Conservation (phyloP, 2,113 vertebrate genomes). For the Uria aalge region DNA sequence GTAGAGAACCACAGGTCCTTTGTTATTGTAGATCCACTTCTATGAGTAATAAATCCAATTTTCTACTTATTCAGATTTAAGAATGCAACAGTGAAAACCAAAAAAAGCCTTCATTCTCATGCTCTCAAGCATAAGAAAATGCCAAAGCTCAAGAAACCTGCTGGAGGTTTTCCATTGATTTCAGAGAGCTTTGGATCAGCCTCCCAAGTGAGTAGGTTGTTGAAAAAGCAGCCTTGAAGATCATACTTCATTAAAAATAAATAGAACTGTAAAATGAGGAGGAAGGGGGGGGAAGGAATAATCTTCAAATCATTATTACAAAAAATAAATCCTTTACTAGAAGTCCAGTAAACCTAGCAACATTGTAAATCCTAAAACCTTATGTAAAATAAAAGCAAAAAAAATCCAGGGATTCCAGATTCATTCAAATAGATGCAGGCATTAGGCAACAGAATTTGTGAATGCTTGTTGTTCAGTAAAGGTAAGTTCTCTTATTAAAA, state of each 20-base stretch:
- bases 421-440: background rate
- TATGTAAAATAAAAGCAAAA: background rate
- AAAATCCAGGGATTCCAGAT: background rate
- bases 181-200: background rate
- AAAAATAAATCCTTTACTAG: background rate
- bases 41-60: background rate
- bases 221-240: background rate
- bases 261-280: background rate
- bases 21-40: background rate
- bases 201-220: background rate
- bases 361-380: background rate
- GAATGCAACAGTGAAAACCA: background rate
- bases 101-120: background rate
- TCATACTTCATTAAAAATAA: background rate
- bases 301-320: background rate
- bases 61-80: conserved; percentile 14
- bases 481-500: background rate
- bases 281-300: background rate
- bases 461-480: background rate
- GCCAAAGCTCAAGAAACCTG: background rate
- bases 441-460: background rate
- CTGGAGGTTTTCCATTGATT: background rate
- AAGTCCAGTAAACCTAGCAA: background rate
- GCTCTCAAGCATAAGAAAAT: background rate
- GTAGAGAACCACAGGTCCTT: background rate